Base-by-base conservation (phyloP, 2,888 invertebrate genomes). In the Vannuccia rotundouncinata region DNA sequence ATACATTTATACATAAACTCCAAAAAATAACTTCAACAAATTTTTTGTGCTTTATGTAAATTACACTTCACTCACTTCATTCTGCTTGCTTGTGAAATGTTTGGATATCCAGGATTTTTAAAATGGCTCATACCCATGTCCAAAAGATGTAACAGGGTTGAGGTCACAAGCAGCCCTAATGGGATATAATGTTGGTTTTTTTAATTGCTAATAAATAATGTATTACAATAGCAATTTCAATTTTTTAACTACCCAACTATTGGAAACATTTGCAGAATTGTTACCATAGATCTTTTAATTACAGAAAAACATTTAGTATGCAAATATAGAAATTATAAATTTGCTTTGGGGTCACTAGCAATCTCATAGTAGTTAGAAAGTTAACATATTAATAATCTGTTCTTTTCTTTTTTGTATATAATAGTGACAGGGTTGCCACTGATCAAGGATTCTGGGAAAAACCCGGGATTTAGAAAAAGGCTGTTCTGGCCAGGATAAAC, bases 401-500 rank as follows among this genome's bases (percentile, higher is more conserved):
- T 17, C 45, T 45, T 45, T 45, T 45, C 10, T 45, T 17, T 45
- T 45, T 45, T 13, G 45, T 17, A 5, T 45, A 13, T 45, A 13
- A 45, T 45, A 13, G 25, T 66, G 5, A 66, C 66, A 66, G 66
- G 66, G 66, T 66, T 66, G 66, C 66, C 66, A 66, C 66, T 66
- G n/a, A n/a, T n/a, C n/a, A n/a, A n/a, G n/a, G n/a, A 66, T 66
- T 66, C 66, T 27, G 66, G 66, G 45, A 45, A 45, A 45, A 45
- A 45, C 45, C 5, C 45, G 45, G 45, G 66, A 66, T 66, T 66
- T 66, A 66, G 66, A 66, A 66, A 66, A 66, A 66, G 66, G 66
- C 66, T 66, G 66, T 22, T 27, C 66, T 22, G 66, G 66, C 66
- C 66, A 27, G 66, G 66, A 66, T 66, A 66, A 5, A 66, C 66